A percentile compares a stretch with the other conserved stretches of the same genome.
These are phyloP conservation scores for Styela clava DNA, from an alignment of 23 tunicate genomes.

Conservation along the genomic window DNA sequence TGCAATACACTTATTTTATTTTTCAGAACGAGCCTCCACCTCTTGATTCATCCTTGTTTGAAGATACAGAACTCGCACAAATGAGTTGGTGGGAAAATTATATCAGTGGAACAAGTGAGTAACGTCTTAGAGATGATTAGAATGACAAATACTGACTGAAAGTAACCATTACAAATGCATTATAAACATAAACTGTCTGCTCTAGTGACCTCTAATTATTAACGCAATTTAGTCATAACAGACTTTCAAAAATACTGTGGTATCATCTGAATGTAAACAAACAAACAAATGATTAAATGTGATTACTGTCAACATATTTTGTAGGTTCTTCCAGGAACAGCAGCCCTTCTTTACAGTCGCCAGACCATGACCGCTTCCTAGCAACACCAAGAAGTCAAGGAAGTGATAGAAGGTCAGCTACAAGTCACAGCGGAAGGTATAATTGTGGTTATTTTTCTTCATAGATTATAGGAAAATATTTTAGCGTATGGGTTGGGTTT, in stretches of 20 bases:
- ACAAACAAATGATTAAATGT: no score
- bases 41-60: background rate
- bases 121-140: no score
- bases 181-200: no score
- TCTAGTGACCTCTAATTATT: no score
- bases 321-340: background rate
- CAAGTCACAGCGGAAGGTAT: constrained; percentile 18
- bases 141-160: no score
- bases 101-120: background rate
- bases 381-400: constrained; percentile 14
- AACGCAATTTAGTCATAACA: no score
- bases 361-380: background rate
- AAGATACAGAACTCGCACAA: constrained; percentile 15
- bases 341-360: background rate
- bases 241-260: no score
- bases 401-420: background rate
- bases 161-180: no score
- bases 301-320: no score
- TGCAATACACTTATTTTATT: background rate
- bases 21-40: constrained; percentile 13
- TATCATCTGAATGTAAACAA: no score
- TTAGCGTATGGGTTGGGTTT: no score
- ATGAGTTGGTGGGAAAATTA: background rate
- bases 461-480: background rate
- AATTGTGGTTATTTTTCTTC: background rate